phyloP scores from a whole-genome alignment of 2,113 vertebrate species.

The Brachionichthys hirsutus region DNA sequence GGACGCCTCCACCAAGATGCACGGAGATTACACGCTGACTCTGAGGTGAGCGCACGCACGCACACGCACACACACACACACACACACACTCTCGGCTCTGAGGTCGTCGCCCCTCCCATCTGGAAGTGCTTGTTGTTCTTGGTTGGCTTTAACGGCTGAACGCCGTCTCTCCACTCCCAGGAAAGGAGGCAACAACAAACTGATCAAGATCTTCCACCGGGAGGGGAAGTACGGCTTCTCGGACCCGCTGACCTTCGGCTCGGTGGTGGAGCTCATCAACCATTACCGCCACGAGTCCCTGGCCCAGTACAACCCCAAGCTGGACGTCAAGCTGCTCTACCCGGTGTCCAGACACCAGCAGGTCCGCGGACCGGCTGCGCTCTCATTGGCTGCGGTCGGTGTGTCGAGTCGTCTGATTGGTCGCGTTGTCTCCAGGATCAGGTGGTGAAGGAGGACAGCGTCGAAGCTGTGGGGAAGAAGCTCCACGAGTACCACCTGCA shows the following conservation, averaged over 20 bases:
- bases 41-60: slow-evolving; percentile 79
- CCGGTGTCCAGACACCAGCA: slow-evolving; percentile 98
- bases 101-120: too few relatives aligned
- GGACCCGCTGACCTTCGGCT: slow-evolving; percentile 95
- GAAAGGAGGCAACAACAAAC: slow-evolving; percentile 99
- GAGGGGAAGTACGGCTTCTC: slow-evolving; percentile 99
- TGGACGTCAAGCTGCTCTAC: slow-evolving; percentile 95
- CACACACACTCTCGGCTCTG: background rate
- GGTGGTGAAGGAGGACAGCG: slow-evolving; percentile 97
- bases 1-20: slow-evolving; percentile 99
- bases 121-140: too few relatives aligned
- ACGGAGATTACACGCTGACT: slow-evolving; percentile 96
- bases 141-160: too few relatives aligned
- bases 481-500: slow-evolving; percentile 97
- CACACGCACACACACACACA: background rate
- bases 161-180: slow-evolving; percentile 70
- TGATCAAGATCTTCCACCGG: slow-evolving; percentile 98
- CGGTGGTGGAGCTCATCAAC: slow-evolving; percentile 97
- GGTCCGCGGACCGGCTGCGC: slow-evolving; percentile 70
- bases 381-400: background rate
- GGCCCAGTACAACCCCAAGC: slow-evolving; percentile 97
- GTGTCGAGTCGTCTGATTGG: background rate
- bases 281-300: slow-evolving; percentile 96
- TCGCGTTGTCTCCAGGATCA: slow-evolving; percentile 84
- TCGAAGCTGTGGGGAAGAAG: slow-evolving; percentile 98